A percentile compares a stretch with the other conserved stretches of the same genome.
Conservation (phyloP, 2,888 invertebrate genomes). For the Metopia argyrocephala region DNA sequence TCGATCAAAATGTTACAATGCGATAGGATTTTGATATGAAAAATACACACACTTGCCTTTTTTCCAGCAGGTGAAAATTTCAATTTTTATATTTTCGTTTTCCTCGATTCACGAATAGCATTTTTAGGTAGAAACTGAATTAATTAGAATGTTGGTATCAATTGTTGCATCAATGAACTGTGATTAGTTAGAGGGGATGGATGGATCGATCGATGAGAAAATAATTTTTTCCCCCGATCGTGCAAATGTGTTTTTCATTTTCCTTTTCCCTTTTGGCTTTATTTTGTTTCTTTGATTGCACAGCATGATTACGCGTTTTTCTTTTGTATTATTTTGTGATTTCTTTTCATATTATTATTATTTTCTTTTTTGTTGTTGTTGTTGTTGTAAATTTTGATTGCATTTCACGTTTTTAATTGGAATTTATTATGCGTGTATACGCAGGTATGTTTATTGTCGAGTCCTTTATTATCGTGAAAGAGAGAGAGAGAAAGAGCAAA, state of each 20-base stretch:
- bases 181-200: slow-evolving; percentile 29
- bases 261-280: slow-evolving; percentile 8
- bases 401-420: slow-evolving; percentile 60
- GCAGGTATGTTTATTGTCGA: neutral
- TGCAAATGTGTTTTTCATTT: slow-evolving; percentile 54
- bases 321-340: neutral
- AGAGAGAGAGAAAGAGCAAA: slow-evolving; percentile 5
- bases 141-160: neutral
- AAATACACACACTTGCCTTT: slow-evolving; percentile 60
- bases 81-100: neutral
- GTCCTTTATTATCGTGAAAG: slow-evolving; percentile 2
- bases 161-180: slow-evolving; percentile 56
- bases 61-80: slow-evolving; percentile 57
- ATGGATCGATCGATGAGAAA: slow-evolving; percentile 51
- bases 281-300: slow-evolving; percentile 8
- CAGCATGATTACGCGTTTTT: slow-evolving; percentile 61
- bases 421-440: slow-evolving; percentile 24
- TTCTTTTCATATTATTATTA: neutral
- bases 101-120: neutral
- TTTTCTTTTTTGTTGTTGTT: slow-evolving; percentile 32
- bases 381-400: slow-evolving; percentile 46
- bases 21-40: neutral
- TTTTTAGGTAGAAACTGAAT: slow-evolving; percentile 46
- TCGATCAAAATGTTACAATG: slow-evolving; percentile 31
- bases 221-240: slow-evolving; percentile 33